Evolutionary conservation across 2,797 vertebrate species (phyloP).

Genomic region (Spinus pinus): DNA sequence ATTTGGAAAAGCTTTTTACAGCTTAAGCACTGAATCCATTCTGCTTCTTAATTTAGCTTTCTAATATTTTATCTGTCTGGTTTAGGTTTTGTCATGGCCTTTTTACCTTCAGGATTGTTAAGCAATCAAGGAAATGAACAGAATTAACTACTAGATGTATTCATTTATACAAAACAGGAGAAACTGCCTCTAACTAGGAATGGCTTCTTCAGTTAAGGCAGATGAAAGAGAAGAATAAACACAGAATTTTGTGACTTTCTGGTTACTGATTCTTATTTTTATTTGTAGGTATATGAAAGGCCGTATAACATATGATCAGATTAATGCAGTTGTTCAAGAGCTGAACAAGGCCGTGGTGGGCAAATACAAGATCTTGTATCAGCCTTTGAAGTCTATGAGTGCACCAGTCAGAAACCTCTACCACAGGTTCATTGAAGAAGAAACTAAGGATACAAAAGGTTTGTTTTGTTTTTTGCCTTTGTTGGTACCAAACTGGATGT

Average conservation of each 20-base stretch:
- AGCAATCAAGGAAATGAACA: neutral
- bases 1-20: neutral
- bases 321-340: constrained; percentile 81
- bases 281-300: constrained; percentile 90
- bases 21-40: neutral
- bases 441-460: constrained; percentile 90
- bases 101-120: neutral
- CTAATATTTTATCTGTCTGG: neutral
- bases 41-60: neutral
- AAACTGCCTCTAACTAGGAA: neutral
- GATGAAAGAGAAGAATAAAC: neutral
- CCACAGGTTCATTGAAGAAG: constrained; percentile 83
- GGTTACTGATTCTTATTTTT: neutral
- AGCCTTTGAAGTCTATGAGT: constrained; percentile 76
- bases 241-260: neutral
- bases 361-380: constrained; percentile 88
- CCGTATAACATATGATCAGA: constrained; percentile 81
- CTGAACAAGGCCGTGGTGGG: constrained; percentile 80
- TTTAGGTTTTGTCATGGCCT: neutral
- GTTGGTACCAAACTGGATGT: neutral
- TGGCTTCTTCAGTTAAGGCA: neutral
- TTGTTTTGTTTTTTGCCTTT: neutral
- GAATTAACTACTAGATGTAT: neutral
- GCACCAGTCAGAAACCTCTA: constrained; percentile 75
- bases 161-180: neutral